Conservation (phyloP, 2,113 vertebrate genomes). For the Microtus richardsoni region DNA sequence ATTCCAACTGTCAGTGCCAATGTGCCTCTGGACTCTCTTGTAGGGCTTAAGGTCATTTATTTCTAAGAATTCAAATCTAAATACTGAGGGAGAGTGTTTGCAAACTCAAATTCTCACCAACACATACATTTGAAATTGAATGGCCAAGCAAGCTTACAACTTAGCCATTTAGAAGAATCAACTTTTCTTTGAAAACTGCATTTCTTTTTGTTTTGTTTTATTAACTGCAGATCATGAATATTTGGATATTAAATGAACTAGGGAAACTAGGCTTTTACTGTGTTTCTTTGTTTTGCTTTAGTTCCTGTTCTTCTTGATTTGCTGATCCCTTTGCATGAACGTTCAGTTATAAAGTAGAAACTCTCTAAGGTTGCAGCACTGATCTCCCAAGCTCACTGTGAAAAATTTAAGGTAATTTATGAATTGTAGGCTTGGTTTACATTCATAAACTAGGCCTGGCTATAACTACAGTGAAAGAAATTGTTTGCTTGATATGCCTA, state of each 20-base stretch:
- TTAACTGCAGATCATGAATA: not conserved
- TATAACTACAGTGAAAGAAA: slow-evolving; percentile 52
- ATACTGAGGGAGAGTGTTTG: not conserved
- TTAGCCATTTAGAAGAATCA: slow-evolving; percentile 14
- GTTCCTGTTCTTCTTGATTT: slow-evolving; percentile 39
- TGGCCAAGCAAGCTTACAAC: not conserved
- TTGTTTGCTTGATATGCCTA: not conserved
- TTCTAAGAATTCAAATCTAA: slow-evolving; percentile 53
- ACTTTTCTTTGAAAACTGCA: slow-evolving; percentile 39
- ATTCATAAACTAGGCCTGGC: not conserved
- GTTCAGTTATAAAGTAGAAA: slow-evolving; percentile 26
- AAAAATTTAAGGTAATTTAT: slow-evolving; percentile 43
- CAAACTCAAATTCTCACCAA: not conserved
- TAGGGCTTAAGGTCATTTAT: slow-evolving; percentile 41
- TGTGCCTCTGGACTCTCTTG: not conserved
- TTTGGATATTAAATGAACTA: slow-evolving; percentile 4
- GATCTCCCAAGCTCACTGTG: slow-evolving; percentile 1
- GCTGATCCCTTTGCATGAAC: not conserved
- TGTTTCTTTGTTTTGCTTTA: slow-evolving; percentile 49
- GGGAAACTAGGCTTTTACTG: not conserved
- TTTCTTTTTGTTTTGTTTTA: slow-evolving; percentile 24
- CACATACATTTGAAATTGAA: slow-evolving; percentile 33
- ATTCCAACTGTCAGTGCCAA: not conserved
- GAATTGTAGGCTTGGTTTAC: slow-evolving; percentile 21
- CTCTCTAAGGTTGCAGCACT: slow-evolving; percentile 8